Percentiles rank a stretch among this genome's conserved stretches.
These are phyloP conservation scores for Neofelis nebulosa DNA, from an alignment of 2,113 vertebrate species.

Conservation along the genomic window DNA sequence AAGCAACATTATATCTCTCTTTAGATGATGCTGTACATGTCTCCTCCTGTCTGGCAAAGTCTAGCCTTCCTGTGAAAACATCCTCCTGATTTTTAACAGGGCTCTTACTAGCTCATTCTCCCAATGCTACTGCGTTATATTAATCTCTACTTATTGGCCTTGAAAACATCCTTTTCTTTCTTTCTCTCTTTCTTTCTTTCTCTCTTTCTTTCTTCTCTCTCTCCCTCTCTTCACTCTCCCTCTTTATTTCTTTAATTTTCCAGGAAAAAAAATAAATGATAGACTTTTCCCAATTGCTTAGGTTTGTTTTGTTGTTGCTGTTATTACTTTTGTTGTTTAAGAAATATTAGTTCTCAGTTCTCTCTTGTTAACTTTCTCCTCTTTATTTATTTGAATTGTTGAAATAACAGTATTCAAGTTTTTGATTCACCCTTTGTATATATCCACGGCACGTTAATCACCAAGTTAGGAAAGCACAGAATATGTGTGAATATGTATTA, in stretches of 20 bases:
- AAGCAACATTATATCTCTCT: not conserved
- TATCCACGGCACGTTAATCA: accelerated
- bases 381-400: not conserved
- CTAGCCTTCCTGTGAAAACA: not conserved
- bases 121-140: not conserved
- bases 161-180: not conserved
- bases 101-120: not conserved
- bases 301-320: not conserved
- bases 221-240: not conserved
- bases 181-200: not conserved
- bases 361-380: not conserved
- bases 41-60: not conserved
- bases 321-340: not conserved
- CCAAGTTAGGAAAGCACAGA: not conserved
- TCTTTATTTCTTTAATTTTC: not conserved
- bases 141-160: not conserved
- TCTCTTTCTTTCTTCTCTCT: not conserved
- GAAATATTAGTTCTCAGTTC: not conserved
- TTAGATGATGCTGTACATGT: accelerated
- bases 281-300: not conserved
- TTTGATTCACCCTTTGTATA: not conserved
- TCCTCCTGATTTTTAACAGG: not conserved
- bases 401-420: not conserved
- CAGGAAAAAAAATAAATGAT: not conserved
- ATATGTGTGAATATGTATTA: not conserved